Conservation (phyloP, 2,888 invertebrate genomes). For the Oxystoma pomonae region DNA sequence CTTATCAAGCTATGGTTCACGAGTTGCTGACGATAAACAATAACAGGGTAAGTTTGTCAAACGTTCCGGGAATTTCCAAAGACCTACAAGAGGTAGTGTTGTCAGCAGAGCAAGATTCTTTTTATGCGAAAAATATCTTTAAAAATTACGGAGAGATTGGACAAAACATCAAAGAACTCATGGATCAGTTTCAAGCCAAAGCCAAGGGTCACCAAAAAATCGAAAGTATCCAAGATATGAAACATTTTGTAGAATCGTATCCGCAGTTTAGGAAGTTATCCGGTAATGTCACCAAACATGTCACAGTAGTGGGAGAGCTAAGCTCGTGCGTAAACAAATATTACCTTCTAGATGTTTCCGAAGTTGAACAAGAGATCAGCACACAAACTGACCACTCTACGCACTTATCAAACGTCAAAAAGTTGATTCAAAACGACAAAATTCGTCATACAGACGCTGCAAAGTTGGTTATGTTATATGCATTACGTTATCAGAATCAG, state of each 20-base stretch:
- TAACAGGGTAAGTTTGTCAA: constrained; percentile 87
- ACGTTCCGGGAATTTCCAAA: constrained; percentile 60
- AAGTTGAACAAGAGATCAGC: constrained; percentile 89
- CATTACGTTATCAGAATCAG: constrained; percentile 88
- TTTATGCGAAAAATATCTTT: constrained; percentile 92
- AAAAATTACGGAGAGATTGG: constrained; percentile 99
- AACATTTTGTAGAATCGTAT: constrained; percentile 95
- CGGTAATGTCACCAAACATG: constrained; percentile 95
- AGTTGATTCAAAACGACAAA: constrained; percentile 67
- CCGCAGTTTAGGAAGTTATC: constrained; percentile 97
- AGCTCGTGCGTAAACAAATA: constrained; percentile 76
- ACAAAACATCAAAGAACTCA: constrained; percentile 90
- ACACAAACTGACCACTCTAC: constrained; percentile 81
- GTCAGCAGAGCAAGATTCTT: constrained; percentile 94
- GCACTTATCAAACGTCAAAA: constrained; percentile 73
- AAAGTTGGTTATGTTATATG: constrained; percentile 88
- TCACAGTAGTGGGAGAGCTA: constrained; percentile 93
- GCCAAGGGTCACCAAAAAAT: constrained; percentile 95
- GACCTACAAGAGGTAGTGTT: constrained; percentile 92
- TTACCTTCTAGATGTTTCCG: constrained; percentile 84
- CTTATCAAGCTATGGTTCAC: constrained; percentile 99
- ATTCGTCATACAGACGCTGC: constrained; percentile 76
- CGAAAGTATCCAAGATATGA: constrained; percentile 98
- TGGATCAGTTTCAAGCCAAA: constrained; percentile 91
- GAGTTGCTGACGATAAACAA: constrained; percentile 90